A percentile compares a stretch with the other conserved stretches of the same genome.
phyloP scores from a whole-genome alignment of 2,113 vertebrate genomes.

The Nestor notabilis region DNA sequence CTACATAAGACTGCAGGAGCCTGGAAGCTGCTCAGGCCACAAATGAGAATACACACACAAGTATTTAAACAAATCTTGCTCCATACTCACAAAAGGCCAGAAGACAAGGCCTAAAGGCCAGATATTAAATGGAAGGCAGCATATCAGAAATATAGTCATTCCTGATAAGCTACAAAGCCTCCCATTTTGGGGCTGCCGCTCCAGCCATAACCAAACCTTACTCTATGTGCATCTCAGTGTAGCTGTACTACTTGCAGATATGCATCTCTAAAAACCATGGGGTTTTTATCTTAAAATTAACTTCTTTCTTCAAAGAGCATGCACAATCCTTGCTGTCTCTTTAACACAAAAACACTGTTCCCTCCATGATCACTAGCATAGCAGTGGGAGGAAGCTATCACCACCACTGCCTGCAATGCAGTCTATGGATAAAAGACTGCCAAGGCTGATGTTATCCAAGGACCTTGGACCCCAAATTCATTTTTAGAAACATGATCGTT shows the following conservation, averaged over 20 bases:
- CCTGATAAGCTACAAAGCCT: accelerated
- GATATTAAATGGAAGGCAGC: background rate
- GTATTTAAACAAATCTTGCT: background rate
- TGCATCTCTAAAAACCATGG: background rate
- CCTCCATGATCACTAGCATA: background rate
- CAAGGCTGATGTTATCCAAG: background rate
- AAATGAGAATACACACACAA: background rate
- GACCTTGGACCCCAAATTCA: background rate
- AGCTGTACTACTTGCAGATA: background rate
- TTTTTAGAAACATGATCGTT: background rate
- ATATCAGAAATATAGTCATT: background rate
- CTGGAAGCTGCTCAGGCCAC: background rate
- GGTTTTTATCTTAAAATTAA: background rate
- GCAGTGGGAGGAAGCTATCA: background rate
- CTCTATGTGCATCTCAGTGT: accelerated
- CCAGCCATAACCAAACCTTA: background rate
- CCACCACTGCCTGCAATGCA: accelerated
- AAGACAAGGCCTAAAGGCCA: background rate
- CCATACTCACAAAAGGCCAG: background rate
- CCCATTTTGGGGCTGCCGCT: background rate
- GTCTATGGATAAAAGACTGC: background rate
- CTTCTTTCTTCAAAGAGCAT: background rate
- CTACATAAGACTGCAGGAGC: background rate
- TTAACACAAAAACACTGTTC: background rate
- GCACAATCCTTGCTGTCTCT: background rate